Evolutionary conservation across 2,113 vertebrate genomes (phyloP).

Genomic region (Apodemus sylvaticus): DNA sequence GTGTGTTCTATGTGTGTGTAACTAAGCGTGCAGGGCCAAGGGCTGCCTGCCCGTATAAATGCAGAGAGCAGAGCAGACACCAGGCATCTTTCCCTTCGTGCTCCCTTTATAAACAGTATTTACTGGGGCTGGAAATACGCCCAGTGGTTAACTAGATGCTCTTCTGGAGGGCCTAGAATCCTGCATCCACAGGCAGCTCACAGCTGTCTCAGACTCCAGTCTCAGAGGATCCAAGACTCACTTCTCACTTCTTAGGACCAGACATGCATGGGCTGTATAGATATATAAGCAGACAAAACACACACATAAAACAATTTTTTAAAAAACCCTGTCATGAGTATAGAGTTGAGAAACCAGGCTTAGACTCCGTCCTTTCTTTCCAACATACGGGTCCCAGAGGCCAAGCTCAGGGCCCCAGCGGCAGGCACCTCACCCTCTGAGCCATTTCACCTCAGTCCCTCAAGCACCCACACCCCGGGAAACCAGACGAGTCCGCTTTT

Average conservation of each 20-base stretch:
- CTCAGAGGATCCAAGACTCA: neutral
- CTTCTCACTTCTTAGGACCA: neutral
- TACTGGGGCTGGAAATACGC: neutral
- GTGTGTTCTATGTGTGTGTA: neutral
- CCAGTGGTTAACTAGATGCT: neutral
- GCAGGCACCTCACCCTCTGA: neutral
- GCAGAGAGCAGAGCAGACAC: neutral
- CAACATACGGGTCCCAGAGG: neutral
- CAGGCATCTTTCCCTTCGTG: neutral
- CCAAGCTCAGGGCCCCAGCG: neutral
- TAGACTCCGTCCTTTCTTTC: neutral
- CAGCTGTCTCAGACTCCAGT: neutral
- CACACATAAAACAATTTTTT: neutral
- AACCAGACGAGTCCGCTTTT: neutral
- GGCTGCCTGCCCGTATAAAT: neutral
- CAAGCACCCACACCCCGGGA: neutral
- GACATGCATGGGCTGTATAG: neutral
- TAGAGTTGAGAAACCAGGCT: neutral
- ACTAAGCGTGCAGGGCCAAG: neutral
- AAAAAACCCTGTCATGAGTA: neutral
- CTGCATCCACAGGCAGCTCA: neutral
- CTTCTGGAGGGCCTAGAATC: neutral
- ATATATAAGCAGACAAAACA: neutral
- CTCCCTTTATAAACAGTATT: no score
- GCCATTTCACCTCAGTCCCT: neutral